Evolutionary conservation across 2,888 invertebrate genomes (phyloP).

Genomic region (Phyto melanocephala): DNA sequence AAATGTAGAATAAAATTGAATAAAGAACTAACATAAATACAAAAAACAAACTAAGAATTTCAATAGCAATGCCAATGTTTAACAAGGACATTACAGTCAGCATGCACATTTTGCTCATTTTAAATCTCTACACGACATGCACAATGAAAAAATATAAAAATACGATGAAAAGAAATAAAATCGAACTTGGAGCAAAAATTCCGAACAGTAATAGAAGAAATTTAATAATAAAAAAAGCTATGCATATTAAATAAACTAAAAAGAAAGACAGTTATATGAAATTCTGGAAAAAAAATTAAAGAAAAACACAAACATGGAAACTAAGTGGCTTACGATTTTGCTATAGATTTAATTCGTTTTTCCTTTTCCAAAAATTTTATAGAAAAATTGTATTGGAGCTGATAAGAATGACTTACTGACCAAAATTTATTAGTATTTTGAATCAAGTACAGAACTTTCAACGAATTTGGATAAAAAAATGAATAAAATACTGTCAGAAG

Average conservation of each 20-base stretch:
- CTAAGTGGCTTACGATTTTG: slow-evolving; percentile 8
- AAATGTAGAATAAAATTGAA: neutral
- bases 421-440: slow-evolving; percentile 10
- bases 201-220: neutral
- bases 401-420: slow-evolving; percentile 9
- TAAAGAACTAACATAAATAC: neutral
- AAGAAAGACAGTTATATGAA: neutral
- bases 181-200: slow-evolving; percentile 5
- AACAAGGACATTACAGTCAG: slow-evolving; percentile 40
- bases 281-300: neutral
- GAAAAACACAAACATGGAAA: slow-evolving; percentile 1
- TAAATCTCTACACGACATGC: slow-evolving; percentile 21
- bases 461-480: neutral
- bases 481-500: no score
- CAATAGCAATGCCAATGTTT: slow-evolving; percentile 55
- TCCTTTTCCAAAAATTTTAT: neutral
- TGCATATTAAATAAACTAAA: neutral
- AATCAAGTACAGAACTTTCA: neutral
- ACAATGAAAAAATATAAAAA: neutral
- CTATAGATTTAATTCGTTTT: neutral
- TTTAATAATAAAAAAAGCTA: neutral
- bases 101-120: slow-evolving; percentile 25
- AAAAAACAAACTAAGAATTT: slow-evolving; percentile 41
- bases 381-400: neutral
- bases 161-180: neutral